phyloP scores from a whole-genome alignment of 2,797 vertebrate genomes.

The Megaceryle alcyon region DNA sequence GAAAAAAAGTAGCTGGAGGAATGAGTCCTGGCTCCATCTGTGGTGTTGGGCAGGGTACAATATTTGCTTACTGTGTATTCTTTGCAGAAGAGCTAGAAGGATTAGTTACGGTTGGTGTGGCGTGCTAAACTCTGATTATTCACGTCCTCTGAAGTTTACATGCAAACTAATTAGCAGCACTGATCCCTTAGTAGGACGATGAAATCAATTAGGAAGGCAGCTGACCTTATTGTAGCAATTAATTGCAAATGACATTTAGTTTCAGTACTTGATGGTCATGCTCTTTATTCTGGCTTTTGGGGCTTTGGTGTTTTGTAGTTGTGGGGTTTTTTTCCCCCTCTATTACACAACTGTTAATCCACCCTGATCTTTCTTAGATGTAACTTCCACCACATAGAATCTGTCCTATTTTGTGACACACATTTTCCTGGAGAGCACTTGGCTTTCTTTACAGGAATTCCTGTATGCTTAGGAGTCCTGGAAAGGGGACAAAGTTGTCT shows the following conservation, averaged over 20 bases:
- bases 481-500: conserved; percentile 59
- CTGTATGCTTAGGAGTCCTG: conserved; percentile 65
- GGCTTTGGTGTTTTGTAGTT: not conserved
- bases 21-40: not conserved
- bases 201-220: conserved; percentile 37
- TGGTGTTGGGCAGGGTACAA: not conserved
- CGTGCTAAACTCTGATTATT: conserved; percentile 25
- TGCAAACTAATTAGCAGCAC: conserved; percentile 15
- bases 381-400: conserved; percentile 43
- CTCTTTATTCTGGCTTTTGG: not conserved
- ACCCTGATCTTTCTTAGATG: conserved; percentile 62
- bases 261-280: not conserved
- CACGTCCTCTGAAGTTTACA: not conserved
- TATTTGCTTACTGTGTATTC: not conserved
- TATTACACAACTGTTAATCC: not conserved
- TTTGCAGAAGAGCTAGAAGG: conserved; percentile 1
- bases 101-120: not conserved
- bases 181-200: not conserved
- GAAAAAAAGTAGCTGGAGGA: not conserved
- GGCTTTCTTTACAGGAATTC: conserved; percentile 73
- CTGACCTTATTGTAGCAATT: conserved; percentile 11
- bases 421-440: conserved; percentile 67
- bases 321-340: not conserved
- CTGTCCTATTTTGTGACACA: conserved; percentile 58
- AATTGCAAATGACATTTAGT: conserved; percentile 21